Evolutionary conservation across 2,888 invertebrate species (phyloP), one percentile per base, ranked within the genome.

Genomic region (Protodeltote pygarga): DNA sequence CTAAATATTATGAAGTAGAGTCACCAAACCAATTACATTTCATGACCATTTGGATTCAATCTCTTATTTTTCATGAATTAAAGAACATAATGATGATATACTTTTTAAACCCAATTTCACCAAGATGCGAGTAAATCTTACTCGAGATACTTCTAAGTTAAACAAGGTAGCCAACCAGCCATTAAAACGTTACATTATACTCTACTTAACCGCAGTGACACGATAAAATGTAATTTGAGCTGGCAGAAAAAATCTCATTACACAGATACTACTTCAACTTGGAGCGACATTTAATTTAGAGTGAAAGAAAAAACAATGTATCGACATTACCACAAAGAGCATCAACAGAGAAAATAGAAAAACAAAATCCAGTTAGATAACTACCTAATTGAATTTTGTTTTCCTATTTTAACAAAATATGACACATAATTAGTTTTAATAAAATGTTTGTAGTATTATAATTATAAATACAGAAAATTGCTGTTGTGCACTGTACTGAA

Each of bases 161-260:
- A 27, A 35, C 8, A 37, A 41, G 39, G 34, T 21, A 47, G 20
- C 17, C 16, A 40, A 4, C 13, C 38, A 4, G 16, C 6, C 28
- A 48, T 57, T 52, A 45, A 21, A 17, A 14, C 19, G 31, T 5
- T 42, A 50, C 28, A 28, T 46, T 46, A 45, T 21, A 45, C 40
- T 19, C 35, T 45, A 50, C 37, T 50, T 52, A 52, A 69, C 62
- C 69, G 40, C 69, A 71, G 51, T 53, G 70, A 49, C 55, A 66
- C 57, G 41, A 40, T 48, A 53, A 32, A 57, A 65, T 55, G 60
- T 48, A 54, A 60, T 62, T 55, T 48, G 45, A 40, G 15, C 9
- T 21, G 24, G 17, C 40, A 52, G 33, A 49, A 62, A 53, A 61
- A 55, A 23, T 25, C 28, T 39, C 58, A 58, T 65, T 58, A 62